Percentiles rank a stretch among this genome's conserved stretches.
Conservation (phyloP, 2,888 invertebrate species). For the Pseudeuparius sepicola region DNA sequence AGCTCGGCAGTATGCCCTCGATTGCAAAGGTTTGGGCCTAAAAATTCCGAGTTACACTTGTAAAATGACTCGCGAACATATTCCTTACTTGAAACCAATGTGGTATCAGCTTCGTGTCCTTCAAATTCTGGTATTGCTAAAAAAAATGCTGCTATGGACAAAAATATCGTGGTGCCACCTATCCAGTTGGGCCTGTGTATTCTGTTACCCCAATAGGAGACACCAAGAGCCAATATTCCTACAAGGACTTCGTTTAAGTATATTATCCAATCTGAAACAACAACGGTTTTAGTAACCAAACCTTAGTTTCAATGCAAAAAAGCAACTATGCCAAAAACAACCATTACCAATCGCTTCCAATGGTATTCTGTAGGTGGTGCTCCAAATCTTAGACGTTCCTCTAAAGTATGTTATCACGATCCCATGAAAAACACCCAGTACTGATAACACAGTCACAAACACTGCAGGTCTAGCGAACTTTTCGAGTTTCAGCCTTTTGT, state of each 20-base stretch:
- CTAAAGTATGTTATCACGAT: slow-evolving; percentile 42
- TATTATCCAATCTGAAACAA: slow-evolving; percentile 48
- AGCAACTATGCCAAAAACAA: no score
- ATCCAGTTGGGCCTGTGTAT: slow-evolving; percentile 51
- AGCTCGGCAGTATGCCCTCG: no score
- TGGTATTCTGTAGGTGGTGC: slow-evolving; percentile 39
- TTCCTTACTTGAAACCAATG: neutral
- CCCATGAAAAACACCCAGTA: slow-evolving; percentile 40
- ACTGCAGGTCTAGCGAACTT: slow-evolving; percentile 41
- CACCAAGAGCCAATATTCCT: slow-evolving; percentile 42
- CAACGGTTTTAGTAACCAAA: slow-evolving; percentile 11
- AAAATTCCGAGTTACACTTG: no score
- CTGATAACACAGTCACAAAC: slow-evolving; percentile 38
- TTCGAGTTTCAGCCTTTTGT: slow-evolving; percentile 35
- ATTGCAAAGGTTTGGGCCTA: no score
- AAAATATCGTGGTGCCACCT: slow-evolving; percentile 45
- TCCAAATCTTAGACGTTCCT: slow-evolving; percentile 42
- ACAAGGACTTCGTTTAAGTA: slow-evolving; percentile 46
- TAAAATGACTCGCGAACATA: no score
- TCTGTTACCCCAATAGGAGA: slow-evolving; percentile 50
- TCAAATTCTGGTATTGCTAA: slow-evolving; percentile 46
- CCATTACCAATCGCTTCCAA: slow-evolving; percentile 39
- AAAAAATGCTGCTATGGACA: slow-evolving; percentile 42
- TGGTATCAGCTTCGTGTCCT: slow-evolving; percentile 22
- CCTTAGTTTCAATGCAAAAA: slow-evolving; percentile 2